phyloP scores from a whole-genome alignment of 2,888 invertebrate genomes.

The Dryadula phaetusa region DNA sequence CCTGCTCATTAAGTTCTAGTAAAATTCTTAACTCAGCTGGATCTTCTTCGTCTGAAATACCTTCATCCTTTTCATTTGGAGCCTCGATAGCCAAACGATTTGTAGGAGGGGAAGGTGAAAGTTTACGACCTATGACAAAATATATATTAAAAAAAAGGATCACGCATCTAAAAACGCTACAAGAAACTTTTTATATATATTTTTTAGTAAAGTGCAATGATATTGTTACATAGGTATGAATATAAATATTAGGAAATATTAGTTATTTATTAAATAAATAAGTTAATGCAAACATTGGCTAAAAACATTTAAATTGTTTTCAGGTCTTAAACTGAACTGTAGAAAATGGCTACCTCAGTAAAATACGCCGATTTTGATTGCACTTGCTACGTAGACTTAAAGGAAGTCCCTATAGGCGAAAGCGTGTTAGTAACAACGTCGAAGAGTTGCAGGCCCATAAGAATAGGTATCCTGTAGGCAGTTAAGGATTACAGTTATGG shows the following conservation, averaged over 20 bases:
- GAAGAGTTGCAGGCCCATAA: constrained; percentile 54
- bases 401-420: constrained; percentile 50
- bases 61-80: constrained; percentile 88
- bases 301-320: constrained; percentile 36
- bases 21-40: constrained; percentile 92
- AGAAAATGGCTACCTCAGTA: constrained; percentile 83
- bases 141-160: constrained; percentile 42
- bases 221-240: constrained; percentile 40
- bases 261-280: constrained; percentile 25
- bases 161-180: constrained; percentile 35
- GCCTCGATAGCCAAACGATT: constrained; percentile 87
- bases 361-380: constrained; percentile 64
- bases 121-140: constrained; percentile 84
- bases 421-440: constrained; percentile 73
- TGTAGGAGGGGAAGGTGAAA: constrained; percentile 87
- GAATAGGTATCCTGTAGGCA: constrained; percentile 51
- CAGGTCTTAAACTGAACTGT: constrained; percentile 61
- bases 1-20: constrained; percentile 94
- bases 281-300: constrained; percentile 31
- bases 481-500: constrained; percentile 49
- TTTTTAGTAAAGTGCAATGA: constrained; percentile 43
- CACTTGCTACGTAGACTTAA: constrained; percentile 52
- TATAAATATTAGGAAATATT: constrained; percentile 32
- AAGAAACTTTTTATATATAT: constrained; percentile 46
- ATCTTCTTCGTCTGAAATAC: constrained; percentile 91